Evolutionary conservation across 2,888 invertebrate genomes (phyloP).

Genomic region (Torymus texanus): DNA sequence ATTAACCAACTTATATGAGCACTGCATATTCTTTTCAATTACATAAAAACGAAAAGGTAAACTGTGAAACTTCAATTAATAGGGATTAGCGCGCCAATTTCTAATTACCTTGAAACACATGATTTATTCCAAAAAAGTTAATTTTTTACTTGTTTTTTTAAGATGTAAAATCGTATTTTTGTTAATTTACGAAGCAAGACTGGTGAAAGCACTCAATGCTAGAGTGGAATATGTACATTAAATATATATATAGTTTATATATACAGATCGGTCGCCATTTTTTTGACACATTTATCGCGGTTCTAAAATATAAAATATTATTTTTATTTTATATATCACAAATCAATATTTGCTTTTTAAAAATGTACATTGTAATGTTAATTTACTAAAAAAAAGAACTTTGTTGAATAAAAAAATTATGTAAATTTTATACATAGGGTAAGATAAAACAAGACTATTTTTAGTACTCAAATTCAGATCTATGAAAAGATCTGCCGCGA

Average conservation of each 20-base stretch:
- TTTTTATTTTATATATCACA: constrained; percentile 21
- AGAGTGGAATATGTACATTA: constrained; percentile 43
- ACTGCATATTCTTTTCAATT: no score
- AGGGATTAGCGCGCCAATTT: no score
- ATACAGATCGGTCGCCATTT: constrained; percentile 37
- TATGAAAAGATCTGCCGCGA: constrained; percentile 29
- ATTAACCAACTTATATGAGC: no score
- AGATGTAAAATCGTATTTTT: constrained; percentile 32
- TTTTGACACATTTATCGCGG: constrained; percentile 44
- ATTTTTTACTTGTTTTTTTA: constrained; percentile 37
- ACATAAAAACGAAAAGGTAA: no score
- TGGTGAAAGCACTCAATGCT: constrained; percentile 44
- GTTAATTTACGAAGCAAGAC: constrained; percentile 48
- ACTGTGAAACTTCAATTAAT: no score
- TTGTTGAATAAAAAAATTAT: constrained; percentile 34
- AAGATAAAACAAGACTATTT: constrained; percentile 26
- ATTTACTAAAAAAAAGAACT: constrained; percentile 23
- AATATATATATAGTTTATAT: background rate
- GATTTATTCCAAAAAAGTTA: constrained; percentile 7
- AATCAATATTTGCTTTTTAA: constrained; percentile 22
- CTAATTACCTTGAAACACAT: no score
- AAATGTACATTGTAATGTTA: constrained; percentile 22
- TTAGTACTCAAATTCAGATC: constrained; percentile 30
- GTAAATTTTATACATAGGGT: constrained; percentile 47
- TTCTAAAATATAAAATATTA: constrained; percentile 12